A percentile compares a stretch with the other conserved stretches of the same genome.
Evolutionary conservation across 1,140 invertebrate genomes (phyloP).

Genomic region (Phenacoccus solenopsis): DNA sequence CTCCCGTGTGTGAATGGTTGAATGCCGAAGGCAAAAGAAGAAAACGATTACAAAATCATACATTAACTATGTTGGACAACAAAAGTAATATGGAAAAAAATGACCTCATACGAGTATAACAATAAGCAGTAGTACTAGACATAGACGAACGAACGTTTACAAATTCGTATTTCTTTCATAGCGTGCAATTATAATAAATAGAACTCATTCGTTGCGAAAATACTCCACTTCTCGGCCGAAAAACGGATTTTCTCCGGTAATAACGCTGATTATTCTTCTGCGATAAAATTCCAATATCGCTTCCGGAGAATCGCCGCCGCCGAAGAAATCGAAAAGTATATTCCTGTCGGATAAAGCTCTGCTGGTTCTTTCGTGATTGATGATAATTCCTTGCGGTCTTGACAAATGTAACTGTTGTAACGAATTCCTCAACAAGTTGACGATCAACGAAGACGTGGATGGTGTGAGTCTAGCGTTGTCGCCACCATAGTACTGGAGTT

Average conservation of each 20-base stretch:
- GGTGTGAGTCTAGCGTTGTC: background rate
- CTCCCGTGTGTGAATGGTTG: too few species aligned
- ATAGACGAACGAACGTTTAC: too few species aligned
- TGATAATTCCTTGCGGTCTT: background rate
- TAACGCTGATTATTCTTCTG: background rate
- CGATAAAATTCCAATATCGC: constrained; percentile 14
- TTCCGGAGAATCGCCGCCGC: constrained; percentile 6
- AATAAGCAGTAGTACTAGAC: too few species aligned
- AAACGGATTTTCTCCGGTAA: constrained; percentile 5
- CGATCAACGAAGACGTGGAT: background rate
- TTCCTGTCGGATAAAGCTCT: background rate
- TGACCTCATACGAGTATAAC: too few species aligned
- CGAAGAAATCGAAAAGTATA: constrained; percentile 11
- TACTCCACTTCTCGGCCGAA: background rate
- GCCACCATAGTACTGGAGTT: background rate
- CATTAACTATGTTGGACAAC: too few species aligned
- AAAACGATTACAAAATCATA: too few species aligned
- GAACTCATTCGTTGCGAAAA: background rate
- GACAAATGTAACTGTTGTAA: background rate
- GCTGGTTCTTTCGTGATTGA: background rate
- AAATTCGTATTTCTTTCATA: too few species aligned
- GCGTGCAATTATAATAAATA: too few species aligned
- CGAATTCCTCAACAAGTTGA: background rate
- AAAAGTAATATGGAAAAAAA: too few species aligned
- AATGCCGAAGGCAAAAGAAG: too few species aligned